Evolutionary conservation across 1,140 invertebrate species (phyloP), one percentile per base, ranked within the genome.

Genomic region (Scaptodrosophila lebanonensis): DNA sequence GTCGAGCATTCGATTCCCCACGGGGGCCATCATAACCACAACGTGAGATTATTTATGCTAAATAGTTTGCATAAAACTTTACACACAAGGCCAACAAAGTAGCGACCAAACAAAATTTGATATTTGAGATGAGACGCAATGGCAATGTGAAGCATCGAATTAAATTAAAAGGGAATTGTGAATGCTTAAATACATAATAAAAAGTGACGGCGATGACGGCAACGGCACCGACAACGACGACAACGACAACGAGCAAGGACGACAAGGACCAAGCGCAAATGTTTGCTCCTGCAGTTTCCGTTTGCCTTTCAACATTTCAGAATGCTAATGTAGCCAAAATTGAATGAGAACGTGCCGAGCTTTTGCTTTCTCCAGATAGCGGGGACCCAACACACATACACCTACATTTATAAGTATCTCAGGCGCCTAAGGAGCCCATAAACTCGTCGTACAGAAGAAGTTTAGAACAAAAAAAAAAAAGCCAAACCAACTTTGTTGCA

Each of bases 251-350:
- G 49, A 53, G 54, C 39, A 47, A 40, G 38, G 17, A 42, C 40
- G 29, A 57, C 49, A 65, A 72, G 72, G 67, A 69, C n/a, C n/a
- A n/a, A n/a, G 72, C 60, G 39, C 68, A 77, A 82, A 73, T 77
- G 68, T 75, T 82, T 75, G 66, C 50, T 45, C 60, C 53, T 62
- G 56, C 49, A 61, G 64, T 66, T 75, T 75, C 70, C 75, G 75
- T 66, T 63, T 63, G 50, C 61, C 44, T 51, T 61, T 60, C 32
- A 13, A 11, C 32, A 33, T 61, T 56, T 40, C 29, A 47, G 75
- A 69, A 77, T 82, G 73, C 75, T 82, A 79, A 82, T 79, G 75
- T 82, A 61, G 61, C 63, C 75, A 75, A 83, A 79, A 83, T 82
- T 79, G 69, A 82, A 82, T 82, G 61, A 51, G 57, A 79, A 82